phyloP scores from a whole-genome alignment of 2,797 vertebrate species.

The Molossus alvarezi region DNA sequence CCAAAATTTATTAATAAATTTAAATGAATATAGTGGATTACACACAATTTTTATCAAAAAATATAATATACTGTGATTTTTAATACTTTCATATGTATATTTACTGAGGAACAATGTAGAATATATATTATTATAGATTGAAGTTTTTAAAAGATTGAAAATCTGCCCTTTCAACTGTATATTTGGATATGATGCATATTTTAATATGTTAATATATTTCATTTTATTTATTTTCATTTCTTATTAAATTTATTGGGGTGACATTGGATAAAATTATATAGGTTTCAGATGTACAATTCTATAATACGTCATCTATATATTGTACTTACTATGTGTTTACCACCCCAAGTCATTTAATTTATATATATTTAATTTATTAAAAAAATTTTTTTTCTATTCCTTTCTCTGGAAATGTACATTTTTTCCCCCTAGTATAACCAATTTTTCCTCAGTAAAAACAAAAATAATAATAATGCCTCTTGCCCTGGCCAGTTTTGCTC shows the following conservation, averaged over 20 bases:
- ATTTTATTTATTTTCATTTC: neutral
- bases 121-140: neutral
- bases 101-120: neutral
- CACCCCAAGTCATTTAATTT: neutral
- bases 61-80: neutral
- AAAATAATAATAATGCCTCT: too few relatives aligned
- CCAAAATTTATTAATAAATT: neutral
- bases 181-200: slow-evolving; percentile 9
- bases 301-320: neutral
- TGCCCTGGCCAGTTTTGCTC: too few relatives aligned
- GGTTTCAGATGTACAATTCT: neutral
- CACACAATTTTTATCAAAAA: neutral
- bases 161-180: neutral
- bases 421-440: neutral
- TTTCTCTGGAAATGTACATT: neutral
- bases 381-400: neutral
- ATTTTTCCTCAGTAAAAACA: neutral
- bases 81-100: neutral
- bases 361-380: neutral
- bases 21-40: neutral
- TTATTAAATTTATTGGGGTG: neutral
- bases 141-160: slow-evolving; percentile 24
- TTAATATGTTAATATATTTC: neutral
- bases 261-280: neutral
- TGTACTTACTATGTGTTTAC: neutral